These are phyloP conservation scores for Cuculus canorus DNA, from an alignment of 2,797 vertebrate genomes.

Conservation along the genomic window DNA sequence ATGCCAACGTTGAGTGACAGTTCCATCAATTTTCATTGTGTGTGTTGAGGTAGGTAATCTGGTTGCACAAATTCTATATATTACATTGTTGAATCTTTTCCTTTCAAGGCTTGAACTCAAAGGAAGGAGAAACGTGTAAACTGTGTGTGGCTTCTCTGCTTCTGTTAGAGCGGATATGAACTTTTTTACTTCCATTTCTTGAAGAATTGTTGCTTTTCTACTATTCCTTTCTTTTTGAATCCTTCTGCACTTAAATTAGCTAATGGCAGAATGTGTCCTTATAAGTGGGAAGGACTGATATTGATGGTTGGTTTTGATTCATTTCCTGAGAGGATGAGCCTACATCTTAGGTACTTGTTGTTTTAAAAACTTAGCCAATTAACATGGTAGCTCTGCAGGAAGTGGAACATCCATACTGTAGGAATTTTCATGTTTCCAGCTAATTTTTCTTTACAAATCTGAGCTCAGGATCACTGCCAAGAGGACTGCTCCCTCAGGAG, in stretches of 20 bases:
- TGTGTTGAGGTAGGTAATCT: not conserved
- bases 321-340: conserved; percentile 17
- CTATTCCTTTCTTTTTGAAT: not conserved
- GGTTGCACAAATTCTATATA: not conserved
- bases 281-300: not conserved
- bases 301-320: conserved; percentile 21
- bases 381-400: conserved; percentile 46
- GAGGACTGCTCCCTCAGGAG: not conserved
- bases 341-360: not conserved
- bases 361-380: not conserved
- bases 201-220: not conserved
- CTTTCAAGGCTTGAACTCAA: not conserved
- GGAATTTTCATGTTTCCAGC: conserved; percentile 43
- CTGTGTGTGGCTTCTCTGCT: not conserved
- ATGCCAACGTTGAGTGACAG: not conserved
- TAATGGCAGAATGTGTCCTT: not conserved
- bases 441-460: conserved; percentile 18
- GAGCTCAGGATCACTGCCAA: conserved; percentile 39
- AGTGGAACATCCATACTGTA: not conserved
- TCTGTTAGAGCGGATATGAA: not conserved
- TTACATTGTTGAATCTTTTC: not conserved
- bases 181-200: not conserved
- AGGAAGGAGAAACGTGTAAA: not conserved
- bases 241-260: not conserved
- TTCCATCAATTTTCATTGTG: not conserved